Evolutionary conservation across 2,113 vertebrate genomes (phyloP).

Genomic region (Benthochromis sp.): DNA sequence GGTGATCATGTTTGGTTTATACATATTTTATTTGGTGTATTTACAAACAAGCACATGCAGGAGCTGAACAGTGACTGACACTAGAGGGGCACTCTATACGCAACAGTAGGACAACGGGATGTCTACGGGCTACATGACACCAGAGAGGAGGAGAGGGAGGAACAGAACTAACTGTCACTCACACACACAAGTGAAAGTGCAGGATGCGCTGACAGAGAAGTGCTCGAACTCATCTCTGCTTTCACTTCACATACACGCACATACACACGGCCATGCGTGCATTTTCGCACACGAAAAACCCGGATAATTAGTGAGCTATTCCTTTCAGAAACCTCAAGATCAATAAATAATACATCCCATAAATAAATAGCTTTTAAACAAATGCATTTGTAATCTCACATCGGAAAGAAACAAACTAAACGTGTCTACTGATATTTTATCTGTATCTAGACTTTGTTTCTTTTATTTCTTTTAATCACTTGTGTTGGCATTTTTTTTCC

Average conservation of each 20-base stretch:
- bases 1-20: slow-evolving; percentile 31
- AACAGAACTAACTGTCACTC: slow-evolving; percentile 47
- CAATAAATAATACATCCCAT: slow-evolving; percentile 60
- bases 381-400: slow-evolving; percentile 33
- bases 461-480: slow-evolving; percentile 20
- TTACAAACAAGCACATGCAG: slow-evolving; percentile 81
- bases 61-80: slow-evolving; percentile 63
- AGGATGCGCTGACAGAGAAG: slow-evolving; percentile 37
- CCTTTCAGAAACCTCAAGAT: slow-evolving; percentile 31
- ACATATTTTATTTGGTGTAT: slow-evolving; percentile 73
- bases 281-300: not conserved
- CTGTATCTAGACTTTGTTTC: not conserved
- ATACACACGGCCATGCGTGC: slow-evolving; percentile 1
- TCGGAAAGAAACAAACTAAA: not conserved
- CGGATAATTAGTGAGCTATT: slow-evolving; percentile 48
- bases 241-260: not conserved
- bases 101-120: slow-evolving; percentile 50
- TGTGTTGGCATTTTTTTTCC: slow-evolving; percentile 19
- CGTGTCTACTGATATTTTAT: not conserved
- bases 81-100: slow-evolving; percentile 58
- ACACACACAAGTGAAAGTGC: slow-evolving; percentile 44
- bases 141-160: slow-evolving; percentile 29
- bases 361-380: slow-evolving; percentile 45
- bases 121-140: slow-evolving; percentile 68
- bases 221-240: slow-evolving; percentile 30